Conservation (phyloP, 2,797 vertebrate genomes). For the Karalla daura region DNA sequence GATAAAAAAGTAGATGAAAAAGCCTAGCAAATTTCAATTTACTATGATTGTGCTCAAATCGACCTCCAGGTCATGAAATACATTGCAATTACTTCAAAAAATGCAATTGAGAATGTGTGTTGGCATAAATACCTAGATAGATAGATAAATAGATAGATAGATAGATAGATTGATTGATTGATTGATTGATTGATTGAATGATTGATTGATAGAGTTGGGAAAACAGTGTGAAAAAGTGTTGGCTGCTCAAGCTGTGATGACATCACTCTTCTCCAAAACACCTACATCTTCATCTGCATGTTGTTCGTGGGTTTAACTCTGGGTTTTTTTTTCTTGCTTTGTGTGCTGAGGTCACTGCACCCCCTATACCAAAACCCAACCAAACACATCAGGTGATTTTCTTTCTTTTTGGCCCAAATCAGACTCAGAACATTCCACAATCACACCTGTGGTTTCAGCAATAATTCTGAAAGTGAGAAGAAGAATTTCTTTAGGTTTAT, state of each 20-base stretch:
- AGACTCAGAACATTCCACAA: slow-evolving; percentile 2
- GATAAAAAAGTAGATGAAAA: too few species aligned
- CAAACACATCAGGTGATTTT: neutral
- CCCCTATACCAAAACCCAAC: slow-evolving; percentile 22
- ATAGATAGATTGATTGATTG: too few species aligned
- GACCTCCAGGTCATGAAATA: too few species aligned
- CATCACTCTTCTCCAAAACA: slow-evolving; percentile 55
- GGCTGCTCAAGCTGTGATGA: slow-evolving; percentile 9
- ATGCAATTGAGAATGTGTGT: too few species aligned
- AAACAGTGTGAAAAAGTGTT: too few species aligned
- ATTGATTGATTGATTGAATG: too few species aligned
- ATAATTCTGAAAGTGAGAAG: neutral
- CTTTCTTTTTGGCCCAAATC: neutral
- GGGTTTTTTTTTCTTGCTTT: slow-evolving; percentile 42
- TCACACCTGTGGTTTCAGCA: neutral
- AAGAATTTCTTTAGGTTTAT: neutral
- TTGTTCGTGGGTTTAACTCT: slow-evolving; percentile 12
- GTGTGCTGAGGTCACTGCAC: slow-evolving; percentile 4
- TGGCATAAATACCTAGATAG: too few species aligned
- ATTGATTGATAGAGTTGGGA: too few species aligned
- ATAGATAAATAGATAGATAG: too few species aligned
- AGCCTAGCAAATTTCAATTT: too few species aligned
- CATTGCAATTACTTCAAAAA: too few species aligned
- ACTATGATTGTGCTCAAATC: too few species aligned
- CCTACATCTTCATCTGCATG: slow-evolving; percentile 64